Percentiles rank a stretch among this genome's conserved stretches.
Evolutionary conservation across 2,888 invertebrate species (phyloP).

Genomic region (Elysia crispata): DNA sequence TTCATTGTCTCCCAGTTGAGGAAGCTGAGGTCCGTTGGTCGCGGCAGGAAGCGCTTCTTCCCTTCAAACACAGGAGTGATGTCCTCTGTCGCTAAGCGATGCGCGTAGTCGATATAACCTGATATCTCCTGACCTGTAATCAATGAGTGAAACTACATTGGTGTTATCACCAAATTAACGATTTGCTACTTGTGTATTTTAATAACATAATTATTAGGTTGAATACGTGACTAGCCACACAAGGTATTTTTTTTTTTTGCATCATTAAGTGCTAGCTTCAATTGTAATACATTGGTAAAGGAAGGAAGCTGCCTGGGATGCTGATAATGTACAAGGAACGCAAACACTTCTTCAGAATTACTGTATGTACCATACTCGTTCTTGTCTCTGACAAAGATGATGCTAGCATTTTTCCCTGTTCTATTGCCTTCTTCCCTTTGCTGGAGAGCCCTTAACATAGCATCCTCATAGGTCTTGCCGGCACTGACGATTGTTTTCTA

Average conservation of each 20-base stretch:
- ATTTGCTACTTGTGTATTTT: no score
- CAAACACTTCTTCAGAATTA: no score
- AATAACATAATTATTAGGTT: no score
- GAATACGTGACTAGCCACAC: no score
- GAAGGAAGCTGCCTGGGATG: no score
- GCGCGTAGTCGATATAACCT: slow-evolving; percentile 44
- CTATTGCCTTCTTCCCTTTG: slow-evolving; percentile 46
- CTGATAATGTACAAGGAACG: no score
- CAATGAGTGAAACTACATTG: no score
- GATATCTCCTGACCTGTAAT: slow-evolving; percentile 47
- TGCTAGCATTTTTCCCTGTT: slow-evolving; percentile 42
- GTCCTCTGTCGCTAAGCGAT: slow-evolving; percentile 45
- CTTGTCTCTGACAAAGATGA: slow-evolving; percentile 39
- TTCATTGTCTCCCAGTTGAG: slow-evolving; percentile 44
- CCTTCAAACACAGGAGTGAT: slow-evolving; percentile 41
- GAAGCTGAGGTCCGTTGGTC: slow-evolving; percentile 43
- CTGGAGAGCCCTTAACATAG: slow-evolving; percentile 43
- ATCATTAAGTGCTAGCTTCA: no score
- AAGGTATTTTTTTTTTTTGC: no score
- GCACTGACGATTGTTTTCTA: slow-evolving; percentile 46
- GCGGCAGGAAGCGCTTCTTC: slow-evolving; percentile 26
- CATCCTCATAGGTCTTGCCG: slow-evolving; percentile 31
- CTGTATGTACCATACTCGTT: slow-evolving; percentile 34
- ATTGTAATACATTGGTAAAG: no score
- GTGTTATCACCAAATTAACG: no score